Base-by-base conservation (phyloP, 2,888 invertebrate genomes). In the Scaptomyza tumidula region DNA sequence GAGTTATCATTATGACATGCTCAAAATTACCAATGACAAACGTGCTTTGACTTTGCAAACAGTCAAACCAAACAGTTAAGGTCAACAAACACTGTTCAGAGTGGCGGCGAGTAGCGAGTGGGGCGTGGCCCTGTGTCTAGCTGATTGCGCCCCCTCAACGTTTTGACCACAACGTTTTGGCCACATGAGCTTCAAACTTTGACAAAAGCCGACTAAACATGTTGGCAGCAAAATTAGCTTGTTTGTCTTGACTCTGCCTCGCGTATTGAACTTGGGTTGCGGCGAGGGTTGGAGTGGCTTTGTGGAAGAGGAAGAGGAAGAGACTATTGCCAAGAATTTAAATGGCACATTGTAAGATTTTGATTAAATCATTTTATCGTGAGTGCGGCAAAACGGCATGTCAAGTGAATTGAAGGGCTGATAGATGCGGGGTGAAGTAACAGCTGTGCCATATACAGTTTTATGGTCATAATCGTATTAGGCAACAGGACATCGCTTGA, bases 1-100 rank as follows among this genome's bases (percentile, higher is more conserved):
- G 86, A 78, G 81, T 82, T 88, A 86, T 86, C 86, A 86, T 86
- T 86, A 86, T 86, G 85, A 83, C 89, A 88, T 88, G 88, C 81
- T 86, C 82, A 68, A 86, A 88, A 86, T 86, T 88, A 81, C 86
- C 86, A 86, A 86, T 86, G 86, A 88, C 87, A 80, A 80, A 86
- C 86, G 86, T 86, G 86, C 74, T 65, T 53, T 49, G 87, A 75
- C 75, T 86, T 86, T 60, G 52, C 77, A 77, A 80, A 72, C 57
- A 60, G 11, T 39, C 39, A 57, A 45, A 35, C 16, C 35, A 9
- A 3, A 16, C 10, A 39, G 49, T 50, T 58, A 54, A 71, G 72
- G 67, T 73, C 73, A 73, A 68, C 73, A 67, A 48, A 58, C 61
- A 72, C 10, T 10, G 46, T 19, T 48, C 19, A 58, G 46, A 10